Evolutionary conservation across 30 jellyfish, hydroid and myxozoan species (phyloP), one percentile per base, ranked within the genome.

Genomic region (Morbakka virulenta): DNA sequence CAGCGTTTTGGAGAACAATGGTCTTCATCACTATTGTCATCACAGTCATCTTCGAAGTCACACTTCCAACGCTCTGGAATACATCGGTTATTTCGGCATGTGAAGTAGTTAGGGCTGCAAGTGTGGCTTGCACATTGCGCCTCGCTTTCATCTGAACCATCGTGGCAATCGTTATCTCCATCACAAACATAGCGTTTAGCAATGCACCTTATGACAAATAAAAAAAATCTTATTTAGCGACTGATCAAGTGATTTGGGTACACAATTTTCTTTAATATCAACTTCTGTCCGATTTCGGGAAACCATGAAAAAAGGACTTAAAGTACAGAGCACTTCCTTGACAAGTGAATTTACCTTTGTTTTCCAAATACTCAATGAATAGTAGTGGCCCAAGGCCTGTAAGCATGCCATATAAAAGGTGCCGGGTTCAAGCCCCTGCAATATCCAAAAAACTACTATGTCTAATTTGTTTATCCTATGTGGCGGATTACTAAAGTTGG

Each of bases 161-260:
- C 99, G 35, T 72, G 85, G 53, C 99, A 93, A 68, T 93, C 99
- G 51, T 86, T 75, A 50, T 93, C 99, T 13, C 96, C 97, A 53
- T 93, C 99, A 52, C 99, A 93, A 0, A 52, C 61, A 68, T 81
- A 93, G 3, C 86, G 69, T 6, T 81, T 81, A 91, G 69, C 32
- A 22, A 93, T 93, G 67, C 99, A 93, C 53, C 99, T 93, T 74
- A 20, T 13, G 35, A 35, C 0, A 50, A 35, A 25, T n/a, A n/a
- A n/a, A n/a, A n/a, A n/a, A n/a, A 61, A 27, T 12, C 27, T 29
- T 52, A 62, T 28, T 20, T 64, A 2, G 26, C 14, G 13, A 61
- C 11, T n/a, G n/a, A n/a, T n/a, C n/a, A n/a, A n/a, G n/a, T n/a
- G n/a, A n/a, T n/a, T n/a, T n/a, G n/a, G n/a, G n/a, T n/a, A n/a